Evolutionary conservation across 37 sponge, comb jelly and placozoan species (phyloP), one percentile per base, ranked within the genome.

Genomic region (Hormiphora californensis): DNA sequence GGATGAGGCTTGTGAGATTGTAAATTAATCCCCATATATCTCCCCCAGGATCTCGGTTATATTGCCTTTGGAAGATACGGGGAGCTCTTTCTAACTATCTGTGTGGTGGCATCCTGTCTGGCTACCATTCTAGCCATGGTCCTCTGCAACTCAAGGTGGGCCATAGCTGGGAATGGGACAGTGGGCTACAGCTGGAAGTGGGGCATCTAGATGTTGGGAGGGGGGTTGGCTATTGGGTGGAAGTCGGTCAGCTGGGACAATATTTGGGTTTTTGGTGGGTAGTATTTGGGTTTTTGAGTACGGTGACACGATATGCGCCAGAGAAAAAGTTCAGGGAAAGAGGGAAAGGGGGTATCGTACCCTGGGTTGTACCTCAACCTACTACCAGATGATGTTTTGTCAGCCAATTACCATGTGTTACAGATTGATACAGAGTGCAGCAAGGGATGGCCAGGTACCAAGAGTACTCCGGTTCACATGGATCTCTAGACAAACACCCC

Each of bases 101-200:
- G 67, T 33, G 67, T 65, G 11, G 37, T 65, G 17, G 67, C 67
- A 7, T 65, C 67, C 67, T 65, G 67, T 33, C 37, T 65, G 17
- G 67, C 67, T 34, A 65, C 67, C 37, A 28, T 65, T 17, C 34
- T 33, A 34, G 67, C 30, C 3, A 7, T 65, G 5, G 67, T 33
- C 35, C 34, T 65, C 67, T 65, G 67, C 35, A 65, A 65, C 67
- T 65, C 67, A 9, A 65, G 67, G 67, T 65, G 12, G 3, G 67
- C 22, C 8, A 12, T 17, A 17, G 32, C 15, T 7, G 38, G 35
- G 67, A 38, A 36, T 65, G 67, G 12, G 32, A 5, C 67, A 65
- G 37, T 36, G 37, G 35, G 67, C 67, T 2, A 38, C 67, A 11
- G 8, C 4, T 28, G 67, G 35, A 15, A 38, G 67, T 15, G 38